Conservation (phyloP, 2,797 vertebrate genomes). For the Falco biarmicus region DNA sequence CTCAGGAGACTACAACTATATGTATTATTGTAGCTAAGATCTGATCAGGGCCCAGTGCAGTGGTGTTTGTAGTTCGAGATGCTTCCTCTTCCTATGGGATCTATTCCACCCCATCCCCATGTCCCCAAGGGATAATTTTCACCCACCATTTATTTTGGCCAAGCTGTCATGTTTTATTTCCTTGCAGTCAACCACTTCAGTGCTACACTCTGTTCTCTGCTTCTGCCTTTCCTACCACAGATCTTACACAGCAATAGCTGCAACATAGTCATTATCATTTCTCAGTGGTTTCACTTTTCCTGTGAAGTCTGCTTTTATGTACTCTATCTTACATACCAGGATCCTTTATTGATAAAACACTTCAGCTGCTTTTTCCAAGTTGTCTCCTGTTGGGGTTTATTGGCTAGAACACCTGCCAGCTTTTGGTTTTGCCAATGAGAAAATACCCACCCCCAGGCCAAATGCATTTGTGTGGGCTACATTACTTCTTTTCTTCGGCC, state of each 20-base stretch:
- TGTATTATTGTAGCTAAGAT: background rate
- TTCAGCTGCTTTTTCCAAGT: background rate
- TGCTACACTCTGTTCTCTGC: background rate
- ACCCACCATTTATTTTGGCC: background rate
- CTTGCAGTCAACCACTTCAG: background rate
- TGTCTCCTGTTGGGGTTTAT: background rate
- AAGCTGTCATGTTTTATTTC: background rate
- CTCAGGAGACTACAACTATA: background rate
- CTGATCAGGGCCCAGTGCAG: background rate
- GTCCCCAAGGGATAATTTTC: background rate
- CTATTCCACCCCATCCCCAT: background rate
- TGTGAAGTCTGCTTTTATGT: background rate
- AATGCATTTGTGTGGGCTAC: background rate
- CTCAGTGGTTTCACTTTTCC: background rate
- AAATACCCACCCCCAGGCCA: background rate
- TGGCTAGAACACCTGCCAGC: background rate
- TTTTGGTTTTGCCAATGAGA: background rate
- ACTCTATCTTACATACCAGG: background rate
- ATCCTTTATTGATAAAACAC: background rate
- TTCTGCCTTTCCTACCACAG: background rate
- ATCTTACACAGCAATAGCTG: background rate
- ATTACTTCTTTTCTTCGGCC: rapidly evolving
- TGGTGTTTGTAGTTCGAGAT: background rate
- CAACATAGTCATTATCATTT: background rate
- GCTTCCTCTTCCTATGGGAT: background rate